Base-by-base conservation (phyloP, 1,140 invertebrate genomes). In the Mercenaria mercenaria region DNA sequence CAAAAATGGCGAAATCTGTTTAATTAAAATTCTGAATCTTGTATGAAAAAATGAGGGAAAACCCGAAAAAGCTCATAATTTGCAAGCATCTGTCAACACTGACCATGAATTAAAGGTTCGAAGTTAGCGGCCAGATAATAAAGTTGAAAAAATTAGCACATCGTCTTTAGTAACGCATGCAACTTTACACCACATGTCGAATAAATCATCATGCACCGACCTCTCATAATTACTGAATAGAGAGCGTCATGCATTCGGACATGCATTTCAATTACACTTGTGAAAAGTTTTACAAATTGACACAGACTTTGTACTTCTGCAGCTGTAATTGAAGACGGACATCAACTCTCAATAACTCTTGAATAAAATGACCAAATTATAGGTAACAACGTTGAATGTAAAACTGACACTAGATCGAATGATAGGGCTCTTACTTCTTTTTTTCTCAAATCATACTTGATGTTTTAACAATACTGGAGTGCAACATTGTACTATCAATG, bases 361-460 rank as follows among this genome's bases (percentile, higher is more conserved):
- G 64, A 88, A 88, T 69, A 37, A 88, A 81, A 88, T 88, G 86
- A 88, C 86, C 86, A 88, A 88, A 88, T 88, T 88, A 88, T 79
- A 88, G 86, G 86, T 88, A 88, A 88, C 86, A 32, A 18, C 23
- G 18, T 18, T 79, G 2, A 37, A 80, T 79, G 18, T 43, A 79
- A 64, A 61, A 32, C n/a, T 88, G 86, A 88, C 86, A 88, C 86
- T 72, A 61, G 34, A 69, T 81, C 47, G 41, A 88, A 69, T 88
- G 37, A 67, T 47, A 37, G 43, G 52, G n/a, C 47, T 88, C 81
- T 61, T 67, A 43, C 77, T 77, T 80, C 50, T 64, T 41, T 32
- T n/a, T n/a, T 81, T 81, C 15, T 50, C 29, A 59, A 64, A 52
- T 39, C 8, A 26, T 56, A 61, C 76, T 81, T 50, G 41, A 64